These are phyloP conservation scores for Perizoma flavofasciatum DNA, from an alignment of 2,888 invertebrate species.

Conservation along the genomic window DNA sequence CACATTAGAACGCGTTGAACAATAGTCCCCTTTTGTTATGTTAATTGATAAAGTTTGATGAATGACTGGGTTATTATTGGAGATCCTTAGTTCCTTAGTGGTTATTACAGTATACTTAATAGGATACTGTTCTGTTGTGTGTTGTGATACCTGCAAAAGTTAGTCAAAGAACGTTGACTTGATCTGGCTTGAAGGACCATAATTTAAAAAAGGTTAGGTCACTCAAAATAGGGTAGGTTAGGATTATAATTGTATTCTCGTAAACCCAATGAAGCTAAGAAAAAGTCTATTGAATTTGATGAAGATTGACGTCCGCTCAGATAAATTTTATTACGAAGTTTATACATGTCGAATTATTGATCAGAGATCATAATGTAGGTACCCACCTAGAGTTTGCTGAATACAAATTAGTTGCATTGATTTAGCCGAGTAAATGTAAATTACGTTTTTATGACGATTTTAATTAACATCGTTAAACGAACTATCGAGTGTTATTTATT, in stretches of 20 bases:
- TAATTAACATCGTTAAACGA: too few relatives aligned
- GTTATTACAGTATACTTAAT: neutral
- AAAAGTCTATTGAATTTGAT: conserved; percentile 17
- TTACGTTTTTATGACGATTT: too few relatives aligned
- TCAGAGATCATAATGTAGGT: conserved; percentile 9
- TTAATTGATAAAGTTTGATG: conserved; percentile 43
- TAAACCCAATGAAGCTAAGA: neutral
- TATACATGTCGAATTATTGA: conserved; percentile 17
- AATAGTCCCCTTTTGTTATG: conserved; percentile 29
- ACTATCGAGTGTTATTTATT: too few relatives aligned
- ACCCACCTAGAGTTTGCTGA: too few relatives aligned
- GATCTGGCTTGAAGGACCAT: neutral
- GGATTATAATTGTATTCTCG: too few relatives aligned
- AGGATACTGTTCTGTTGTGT: neutral
- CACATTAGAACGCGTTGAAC: conserved; percentile 40
- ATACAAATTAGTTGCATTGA: too few relatives aligned
- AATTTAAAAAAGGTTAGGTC: too few relatives aligned
- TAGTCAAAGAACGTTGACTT: too few relatives aligned
- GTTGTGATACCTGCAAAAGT: neutral
- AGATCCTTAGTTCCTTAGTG: neutral
- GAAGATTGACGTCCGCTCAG: conserved; percentile 30
- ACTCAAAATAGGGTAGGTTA: too few relatives aligned
- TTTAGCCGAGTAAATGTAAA: too few relatives aligned
- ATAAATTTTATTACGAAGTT: conserved; percentile 42
- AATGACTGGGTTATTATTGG: conserved; percentile 15